Percentiles rank a stretch among this genome's conserved stretches.
Evolutionary conservation across 1,140 invertebrate genomes (phyloP).

Genomic region (Radopholus similis): DNA sequence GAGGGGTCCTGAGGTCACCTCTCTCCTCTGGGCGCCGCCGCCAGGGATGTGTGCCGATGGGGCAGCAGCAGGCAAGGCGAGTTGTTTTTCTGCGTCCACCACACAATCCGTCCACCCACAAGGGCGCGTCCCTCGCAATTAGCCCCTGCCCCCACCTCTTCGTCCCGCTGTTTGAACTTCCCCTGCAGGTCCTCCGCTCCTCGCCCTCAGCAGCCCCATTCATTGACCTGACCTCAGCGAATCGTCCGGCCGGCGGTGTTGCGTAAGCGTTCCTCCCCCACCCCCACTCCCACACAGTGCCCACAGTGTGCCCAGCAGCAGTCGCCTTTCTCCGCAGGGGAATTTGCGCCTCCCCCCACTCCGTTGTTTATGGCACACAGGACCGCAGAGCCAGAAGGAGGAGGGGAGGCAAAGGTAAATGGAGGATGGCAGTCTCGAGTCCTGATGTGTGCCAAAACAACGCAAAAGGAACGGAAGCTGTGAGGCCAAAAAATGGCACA

Average conservation of each 20-base stretch:
- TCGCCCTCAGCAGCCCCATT: neutral
- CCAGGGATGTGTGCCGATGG: neutral
- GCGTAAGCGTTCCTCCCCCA: neutral
- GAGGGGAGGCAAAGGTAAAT: too few species aligned
- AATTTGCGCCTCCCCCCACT: neutral
- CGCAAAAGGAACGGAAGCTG: neutral
- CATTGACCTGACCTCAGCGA: constrained; percentile 3
- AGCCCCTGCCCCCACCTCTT: neutral
- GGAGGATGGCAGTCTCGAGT: too few species aligned
- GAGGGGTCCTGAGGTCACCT: neutral
- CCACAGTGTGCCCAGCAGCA: too few species aligned
- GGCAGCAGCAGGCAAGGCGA: neutral
- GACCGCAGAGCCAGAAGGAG: neutral
- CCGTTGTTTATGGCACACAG: neutral
- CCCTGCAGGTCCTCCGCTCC: neutral
- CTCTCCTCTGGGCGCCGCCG: neutral
- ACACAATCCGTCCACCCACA: too few species aligned
- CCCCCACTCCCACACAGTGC: neutral
- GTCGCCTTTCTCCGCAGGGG: neutral
- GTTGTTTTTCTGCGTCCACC: neutral
- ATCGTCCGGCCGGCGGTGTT: neutral
- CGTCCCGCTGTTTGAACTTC: neutral
- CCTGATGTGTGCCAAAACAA: too few species aligned
- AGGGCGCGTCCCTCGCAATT: neutral
- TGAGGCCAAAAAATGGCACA: neutral